Conservation (phyloP, 2,113 vertebrate species). For the Cynoglossus semilaevis region DNA sequence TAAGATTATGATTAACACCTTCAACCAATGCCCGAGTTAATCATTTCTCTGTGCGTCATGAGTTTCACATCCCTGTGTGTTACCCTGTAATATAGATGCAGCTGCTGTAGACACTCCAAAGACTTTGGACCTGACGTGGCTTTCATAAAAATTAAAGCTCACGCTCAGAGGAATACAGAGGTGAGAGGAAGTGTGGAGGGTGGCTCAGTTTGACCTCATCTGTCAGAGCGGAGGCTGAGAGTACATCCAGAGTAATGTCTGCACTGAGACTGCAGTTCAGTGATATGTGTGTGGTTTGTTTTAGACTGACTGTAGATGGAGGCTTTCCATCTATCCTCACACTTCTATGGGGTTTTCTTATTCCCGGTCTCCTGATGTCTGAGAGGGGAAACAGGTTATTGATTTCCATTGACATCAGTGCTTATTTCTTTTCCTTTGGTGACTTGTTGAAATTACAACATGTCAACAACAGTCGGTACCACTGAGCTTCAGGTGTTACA, state of each 20-base stretch:
- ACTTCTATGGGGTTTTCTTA: constrained; percentile 5
- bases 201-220: constrained; percentile 17
- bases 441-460: constrained; percentile 16
- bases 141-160: constrained; percentile 50
- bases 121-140: no score
- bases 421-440: constrained; percentile 31
- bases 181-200: constrained; percentile 9
- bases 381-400: constrained; percentile 31
- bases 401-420: constrained; percentile 39
- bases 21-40: no score
- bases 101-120: no score
- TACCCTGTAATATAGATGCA: no score
- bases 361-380: constrained; percentile 7
- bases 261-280: neutral
- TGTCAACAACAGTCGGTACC: constrained; percentile 11
- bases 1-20: no score
- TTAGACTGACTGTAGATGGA: neutral
- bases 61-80: no score
- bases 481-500: neutral
- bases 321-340: constrained; percentile 5
- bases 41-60: no score
- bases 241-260: constrained; percentile 36
- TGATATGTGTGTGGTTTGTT: neutral
- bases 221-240: no score
- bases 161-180: constrained; percentile 17